Evolutionary conservation across 2,113 vertebrate genomes (phyloP), one percentile per base, ranked within the genome.

Genomic region (Excalfactoria chinensis): DNA sequence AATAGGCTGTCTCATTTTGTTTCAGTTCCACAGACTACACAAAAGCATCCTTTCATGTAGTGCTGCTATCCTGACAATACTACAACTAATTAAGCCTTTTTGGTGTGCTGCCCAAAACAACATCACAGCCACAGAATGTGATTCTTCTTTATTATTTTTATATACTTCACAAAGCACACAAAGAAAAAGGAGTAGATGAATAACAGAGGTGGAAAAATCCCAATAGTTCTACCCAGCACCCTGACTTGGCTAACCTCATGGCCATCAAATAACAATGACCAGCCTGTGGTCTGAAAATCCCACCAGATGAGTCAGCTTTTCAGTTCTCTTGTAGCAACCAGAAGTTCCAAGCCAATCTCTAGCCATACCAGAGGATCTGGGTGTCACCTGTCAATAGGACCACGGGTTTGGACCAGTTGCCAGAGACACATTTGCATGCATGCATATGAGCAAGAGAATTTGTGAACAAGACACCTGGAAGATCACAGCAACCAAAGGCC

Each of bases 361-460:
- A 49, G 34, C 30, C 55, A 84, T 32, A 60, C 9, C 32, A 84
- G 49, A 60, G 43, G 25, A 88, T 26, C 63, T 62, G 7, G 8
- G 20, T 60, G 34, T 34, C 56, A 66, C 30, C 44, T 71, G 12
- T 22, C 6, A 3, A 40, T 30, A 56, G 23, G 34, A 19, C 3
- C 11, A 70, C 7, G n/a, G 12, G 23, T 46, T 63, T 46, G 67
- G 19, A 41, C 35, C n/a, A 64, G n/a, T 14, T 74, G 49, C 37
- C 62, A 70, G 34, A 59, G 34, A 75, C 32, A 6, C 41, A 4
- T 26, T 3, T 72, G 40, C 23, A 30, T 6, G 13, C 4, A 1
- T 7, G 9, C 3, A 4, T 1, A 2, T 2, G 1, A 10, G 2
- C 60, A 78, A 11, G n/a, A 66, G 17, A 17, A 17, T 32, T 23